A percentile compares a stretch with the other conserved stretches of the same genome.
Evolutionary conservation across 1,140 invertebrate genomes (phyloP).

Genomic region (Diabrotica virgifera): DNA sequence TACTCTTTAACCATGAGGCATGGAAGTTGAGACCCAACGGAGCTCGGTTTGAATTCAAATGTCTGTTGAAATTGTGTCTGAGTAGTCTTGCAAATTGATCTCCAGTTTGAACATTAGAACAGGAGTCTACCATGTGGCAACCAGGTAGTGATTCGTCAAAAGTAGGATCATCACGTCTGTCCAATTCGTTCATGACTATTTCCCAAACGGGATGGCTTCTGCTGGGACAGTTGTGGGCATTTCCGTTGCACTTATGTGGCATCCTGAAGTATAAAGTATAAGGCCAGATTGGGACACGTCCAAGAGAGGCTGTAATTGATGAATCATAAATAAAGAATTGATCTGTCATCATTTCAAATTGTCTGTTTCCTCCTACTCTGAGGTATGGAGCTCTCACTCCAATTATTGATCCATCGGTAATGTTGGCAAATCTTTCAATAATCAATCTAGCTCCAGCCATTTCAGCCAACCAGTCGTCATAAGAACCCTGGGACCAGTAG

Average conservation of each 20-base stretch:
- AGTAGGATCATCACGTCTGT: conserved; percentile 85
- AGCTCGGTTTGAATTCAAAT: conserved; percentile 88
- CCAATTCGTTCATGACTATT: conserved; percentile 93
- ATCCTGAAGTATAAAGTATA: conserved; percentile 94
- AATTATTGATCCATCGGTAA: conserved; percentile 85
- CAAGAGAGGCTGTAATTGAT: conserved; percentile 85
- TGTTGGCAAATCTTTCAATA: conserved; percentile 85
- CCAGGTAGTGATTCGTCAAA: conserved; percentile 87
- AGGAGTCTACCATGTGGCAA: conserved; percentile 93
- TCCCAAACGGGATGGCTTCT: conserved; percentile 91
- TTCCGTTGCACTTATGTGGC: conserved; percentile 92
- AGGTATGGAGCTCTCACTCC: conserved; percentile 87
- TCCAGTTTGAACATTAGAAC: conserved; percentile 85
- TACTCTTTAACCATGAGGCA: conserved; percentile 92
- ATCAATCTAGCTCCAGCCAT: conserved; percentile 91
- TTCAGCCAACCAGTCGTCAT: conserved; percentile 92
- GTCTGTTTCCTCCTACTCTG: conserved; percentile 88
- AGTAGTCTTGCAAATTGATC: conserved; percentile 84
- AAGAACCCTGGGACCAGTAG: conserved; percentile 83
- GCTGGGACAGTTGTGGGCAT: conserved; percentile 87
- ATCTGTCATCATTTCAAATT: conserved; percentile 95
- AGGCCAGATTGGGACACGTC: conserved; percentile 89
- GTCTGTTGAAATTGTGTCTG: conserved; percentile 91
- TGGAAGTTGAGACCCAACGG: conserved; percentile 94
- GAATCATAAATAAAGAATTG: conserved; percentile 94